Percentiles rank a stretch among this genome's conserved stretches.
Evolutionary conservation across 2,113 vertebrate species (phyloP).

Genomic region (Haemorhous mexicanus): DNA sequence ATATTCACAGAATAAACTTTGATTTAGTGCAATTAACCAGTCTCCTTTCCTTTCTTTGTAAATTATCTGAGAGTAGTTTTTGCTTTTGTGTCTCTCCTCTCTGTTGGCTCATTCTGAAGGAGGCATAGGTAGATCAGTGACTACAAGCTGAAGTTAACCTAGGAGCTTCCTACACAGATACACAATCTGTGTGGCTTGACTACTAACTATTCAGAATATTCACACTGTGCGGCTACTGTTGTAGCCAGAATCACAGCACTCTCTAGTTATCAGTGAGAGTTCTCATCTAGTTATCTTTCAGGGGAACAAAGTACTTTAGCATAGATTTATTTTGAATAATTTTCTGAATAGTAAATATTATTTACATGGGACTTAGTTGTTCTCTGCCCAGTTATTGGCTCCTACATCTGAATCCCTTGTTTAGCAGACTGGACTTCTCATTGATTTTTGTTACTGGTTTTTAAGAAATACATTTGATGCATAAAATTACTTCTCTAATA

Average conservation of each 20-base stretch:
- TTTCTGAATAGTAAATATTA: background rate
- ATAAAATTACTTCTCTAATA: background rate
- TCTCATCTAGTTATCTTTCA: background rate
- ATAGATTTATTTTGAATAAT: background rate
- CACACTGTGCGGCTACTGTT: background rate
- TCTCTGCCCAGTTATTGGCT: background rate
- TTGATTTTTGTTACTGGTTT: background rate
- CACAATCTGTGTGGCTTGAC: fast-evolving
- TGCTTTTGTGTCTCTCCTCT: background rate
- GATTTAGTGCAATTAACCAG: background rate
- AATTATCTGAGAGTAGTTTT: background rate
- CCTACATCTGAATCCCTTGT: background rate
- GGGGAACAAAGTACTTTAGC: background rate
- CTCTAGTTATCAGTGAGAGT: background rate
- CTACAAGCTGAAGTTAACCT: background rate
- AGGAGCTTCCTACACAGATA: background rate
- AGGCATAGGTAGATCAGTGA: background rate
- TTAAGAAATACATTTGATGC: background rate
- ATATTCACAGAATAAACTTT: background rate
- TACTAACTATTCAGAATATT: background rate
- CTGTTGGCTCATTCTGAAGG: background rate
- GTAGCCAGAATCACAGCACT: background rate
- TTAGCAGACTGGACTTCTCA: background rate
- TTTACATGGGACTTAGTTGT: background rate
- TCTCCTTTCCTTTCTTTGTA: background rate